phyloP scores from a whole-genome alignment of 1,140 invertebrate species.

The Trachymyrmex septentrionalis region DNA sequence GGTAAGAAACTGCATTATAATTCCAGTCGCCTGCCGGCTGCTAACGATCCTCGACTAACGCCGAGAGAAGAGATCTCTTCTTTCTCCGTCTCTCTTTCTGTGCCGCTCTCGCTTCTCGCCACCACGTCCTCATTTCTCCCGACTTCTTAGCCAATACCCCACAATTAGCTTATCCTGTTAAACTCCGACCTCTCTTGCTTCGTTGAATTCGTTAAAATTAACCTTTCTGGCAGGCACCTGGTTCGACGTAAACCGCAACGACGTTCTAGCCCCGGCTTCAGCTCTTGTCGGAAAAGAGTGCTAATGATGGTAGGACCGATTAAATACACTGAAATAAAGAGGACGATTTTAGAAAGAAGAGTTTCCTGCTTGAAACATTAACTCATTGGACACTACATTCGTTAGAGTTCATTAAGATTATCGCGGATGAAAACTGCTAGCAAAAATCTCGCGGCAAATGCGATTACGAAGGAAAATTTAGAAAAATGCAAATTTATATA shows the following conservation, averaged over 20 bases:
- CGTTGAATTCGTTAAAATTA: conserved; percentile 86
- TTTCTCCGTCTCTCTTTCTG: conserved; percentile 68
- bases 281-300: conserved; percentile 67
- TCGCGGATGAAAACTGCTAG: not conserved
- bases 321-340: conserved; percentile 62
- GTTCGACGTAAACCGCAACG: conserved; percentile 77
- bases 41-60: conserved; percentile 84
- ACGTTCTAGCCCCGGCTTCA: conserved; percentile 58
- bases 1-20: conserved; percentile 86
- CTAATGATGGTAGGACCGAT: conserved; percentile 66
- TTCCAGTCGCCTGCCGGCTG: conserved; percentile 84
- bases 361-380: conserved; percentile 21
- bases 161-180: conserved; percentile 87
- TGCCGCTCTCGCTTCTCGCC: conserved; percentile 56
- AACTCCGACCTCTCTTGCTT: conserved; percentile 83
- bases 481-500: not conserved
- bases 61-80: conserved; percentile 75
- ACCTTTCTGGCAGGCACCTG: conserved; percentile 77
- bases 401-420: conserved; percentile 14
- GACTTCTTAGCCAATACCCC: conserved; percentile 86
- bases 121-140: conserved; percentile 77
- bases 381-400: conserved; percentile 19
- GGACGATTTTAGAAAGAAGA: conserved; percentile 56
- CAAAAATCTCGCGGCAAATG: conserved; percentile 27
- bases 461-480: not conserved